Conservation (phyloP, 2,888 invertebrate species). For the Phalera bucephala region DNA sequence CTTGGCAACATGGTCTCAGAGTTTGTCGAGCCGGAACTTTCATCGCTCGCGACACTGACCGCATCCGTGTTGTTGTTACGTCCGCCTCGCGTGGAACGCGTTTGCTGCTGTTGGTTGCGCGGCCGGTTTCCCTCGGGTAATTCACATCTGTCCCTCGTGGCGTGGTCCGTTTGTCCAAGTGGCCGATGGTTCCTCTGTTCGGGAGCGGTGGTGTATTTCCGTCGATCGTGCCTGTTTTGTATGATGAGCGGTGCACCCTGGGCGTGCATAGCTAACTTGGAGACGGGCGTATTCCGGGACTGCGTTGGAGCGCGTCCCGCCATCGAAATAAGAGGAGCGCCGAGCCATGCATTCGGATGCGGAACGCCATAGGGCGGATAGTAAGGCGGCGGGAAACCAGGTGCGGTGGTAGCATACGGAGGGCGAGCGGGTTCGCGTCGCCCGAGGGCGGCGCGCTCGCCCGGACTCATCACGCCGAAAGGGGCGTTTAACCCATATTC, state of each 20-base stretch:
- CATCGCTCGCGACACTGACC: slow-evolving; percentile 89
- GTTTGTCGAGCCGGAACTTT: slow-evolving; percentile 86
- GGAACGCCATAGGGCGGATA: slow-evolving; percentile 78
- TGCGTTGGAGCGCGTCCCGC: slow-evolving; percentile 83
- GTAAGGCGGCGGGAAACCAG: slow-evolving; percentile 78
- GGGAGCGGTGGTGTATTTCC: slow-evolving; percentile 68
- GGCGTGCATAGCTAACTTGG: slow-evolving; percentile 91
- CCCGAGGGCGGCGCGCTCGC: slow-evolving; percentile 80
- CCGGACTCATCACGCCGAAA: slow-evolving; percentile 74
- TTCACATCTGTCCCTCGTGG: slow-evolving; percentile 62
- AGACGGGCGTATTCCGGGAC: slow-evolving; percentile 81
- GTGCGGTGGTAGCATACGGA: slow-evolving; percentile 75
- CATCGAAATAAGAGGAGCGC: slow-evolving; percentile 91
- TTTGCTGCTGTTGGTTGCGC: slow-evolving; percentile 69
- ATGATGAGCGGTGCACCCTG: slow-evolving; percentile 93
- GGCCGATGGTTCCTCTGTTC: slow-evolving; percentile 71
- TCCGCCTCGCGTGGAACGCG: slow-evolving; percentile 66
- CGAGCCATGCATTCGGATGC: slow-evolving; percentile 88
- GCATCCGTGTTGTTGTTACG: slow-evolving; percentile 85
- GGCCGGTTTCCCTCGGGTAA: slow-evolving; percentile 64
- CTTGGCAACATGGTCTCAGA: slow-evolving; percentile 92
- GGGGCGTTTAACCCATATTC: slow-evolving; percentile 90
- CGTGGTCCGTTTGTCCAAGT: slow-evolving; percentile 54
- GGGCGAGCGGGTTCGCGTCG: slow-evolving; percentile 81
- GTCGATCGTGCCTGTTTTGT: slow-evolving; percentile 84